Base-by-base conservation (phyloP, 2,797 vertebrate species). In the Triplophysa yarkandensis region DNA sequence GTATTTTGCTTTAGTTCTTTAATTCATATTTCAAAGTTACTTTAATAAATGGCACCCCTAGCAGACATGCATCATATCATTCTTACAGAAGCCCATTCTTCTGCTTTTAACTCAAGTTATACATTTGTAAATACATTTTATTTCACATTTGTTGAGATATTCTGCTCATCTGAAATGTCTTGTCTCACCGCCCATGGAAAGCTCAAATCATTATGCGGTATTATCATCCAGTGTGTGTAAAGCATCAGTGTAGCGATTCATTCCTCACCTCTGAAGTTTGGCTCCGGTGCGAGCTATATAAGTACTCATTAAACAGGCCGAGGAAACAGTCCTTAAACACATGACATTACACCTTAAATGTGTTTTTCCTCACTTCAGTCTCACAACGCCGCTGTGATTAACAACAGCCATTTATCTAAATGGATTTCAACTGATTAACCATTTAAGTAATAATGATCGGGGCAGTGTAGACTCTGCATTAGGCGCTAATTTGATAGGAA, bases 381-480 rank as follows among this genome's bases (percentile, higher is more conserved):
- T 46, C 54, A 65, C 70, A 34, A 64, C 44, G 68, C 77, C 76
- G 57, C 76, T 77, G 80, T 83, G 78, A 80, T 80, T 83, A 81
- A 84, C 76, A 78, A 72, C 77, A 75, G 57, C 65, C 69, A 77
- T 85, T 83, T 79, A 80, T 84, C 77, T 84, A 80, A 85, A 80
- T 83, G 80, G 76, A 84, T 84, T 81, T 85, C 68, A 79, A 80
- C 82, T 82, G 79, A 83, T 81, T 83, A 82, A 82, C 81, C 81
- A 79, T 77, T 81, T 81, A 83, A 81, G 78, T 76, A 76, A 71
- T 85, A 85, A 85, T 84, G 79, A 84, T 82, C 73, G 13, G 78
- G 71, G 76, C 79, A 79, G 77, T 73, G 74, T 77, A 80, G 75
- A 82, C 65, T 75, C 30, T 68, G 82, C 82, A 80, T 77, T 73